These are phyloP conservation scores for Vipera ursinii DNA, from an alignment of 2,797 vertebrate species.

Conservation along the genomic window DNA sequence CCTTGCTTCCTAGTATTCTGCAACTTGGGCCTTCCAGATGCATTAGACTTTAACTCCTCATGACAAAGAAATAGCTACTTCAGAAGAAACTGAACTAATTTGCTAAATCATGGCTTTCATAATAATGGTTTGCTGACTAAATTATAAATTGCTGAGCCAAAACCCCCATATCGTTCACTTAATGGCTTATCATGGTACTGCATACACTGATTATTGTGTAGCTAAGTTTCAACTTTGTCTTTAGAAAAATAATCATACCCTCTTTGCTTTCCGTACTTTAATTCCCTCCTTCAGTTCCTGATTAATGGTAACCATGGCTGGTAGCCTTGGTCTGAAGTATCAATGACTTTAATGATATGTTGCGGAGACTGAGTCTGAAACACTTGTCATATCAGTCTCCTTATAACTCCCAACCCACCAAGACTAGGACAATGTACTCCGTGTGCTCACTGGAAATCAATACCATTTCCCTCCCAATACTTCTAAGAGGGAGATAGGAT, in stretches of 20 bases:
- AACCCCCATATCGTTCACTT: not conserved
- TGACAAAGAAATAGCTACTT: not conserved
- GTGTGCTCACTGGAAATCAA: not conserved
- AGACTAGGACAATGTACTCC: not conserved
- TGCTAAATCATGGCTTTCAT: not conserved
- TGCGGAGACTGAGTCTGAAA: not conserved
- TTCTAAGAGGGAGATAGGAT: not conserved
- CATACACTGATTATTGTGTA: not conserved
- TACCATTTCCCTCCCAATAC: not conserved
- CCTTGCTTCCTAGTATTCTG: not conserved
- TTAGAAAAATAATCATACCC: not conserved
- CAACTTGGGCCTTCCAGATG: not conserved
- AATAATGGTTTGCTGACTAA: not conserved
- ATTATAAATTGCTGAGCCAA: not conserved
- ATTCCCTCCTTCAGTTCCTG: too few species aligned
- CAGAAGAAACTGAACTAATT: not conserved
- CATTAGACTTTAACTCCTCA: not conserved
- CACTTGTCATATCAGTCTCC: not conserved
- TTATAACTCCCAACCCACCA: not conserved
- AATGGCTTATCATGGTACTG: not conserved
- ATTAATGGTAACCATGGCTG: not conserved
- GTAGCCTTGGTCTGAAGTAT: not conserved
- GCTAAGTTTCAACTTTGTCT: not conserved
- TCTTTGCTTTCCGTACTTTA: not conserved
- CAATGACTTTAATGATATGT: not conserved